Base-by-base conservation (phyloP, 1,140 invertebrate genomes). In the Contarinia nasturtii region DNA sequence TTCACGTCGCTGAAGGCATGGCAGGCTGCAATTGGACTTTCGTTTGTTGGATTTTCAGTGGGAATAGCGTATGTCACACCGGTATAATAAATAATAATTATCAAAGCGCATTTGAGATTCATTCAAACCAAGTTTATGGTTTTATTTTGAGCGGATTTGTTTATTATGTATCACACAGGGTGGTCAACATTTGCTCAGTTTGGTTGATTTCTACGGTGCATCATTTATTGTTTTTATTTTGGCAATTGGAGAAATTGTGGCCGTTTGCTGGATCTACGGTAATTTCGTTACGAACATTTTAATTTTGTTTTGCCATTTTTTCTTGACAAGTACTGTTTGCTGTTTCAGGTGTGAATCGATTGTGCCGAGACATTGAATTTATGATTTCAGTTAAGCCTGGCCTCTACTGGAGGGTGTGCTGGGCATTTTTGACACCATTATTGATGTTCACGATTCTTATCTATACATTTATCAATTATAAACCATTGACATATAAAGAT, bases 361-460 rank as follows among this genome's bases (percentile, higher is more conserved):
- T 79, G 20, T 69, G 76, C 47, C 61, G 71, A 34, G 76, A 79
- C 50, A 61, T 74, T 17, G 73, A 77, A 53, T 79, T 73, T 50
- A 89, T 89, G 85, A 61, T 85, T 20, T 71, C 73, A 2, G 69
- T 70, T 48, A 71, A 73, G 51, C 74, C 85, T 0, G 73, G 77
- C 1, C 55, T 75, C 8, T 88, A 86, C 57, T 89, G 84, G 84
- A 74, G 81, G 54, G 50, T 84, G 7, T 85, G 80, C 46, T 90
- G 86, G 86, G 74, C 72, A n/a, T 56, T 85, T 5, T 56, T 85
- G 14, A 82, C 81, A 19, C 86, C 86, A 0, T 46, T 80, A 7
- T 65, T 82, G 27, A 66, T 90, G 19, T 66, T 73, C 12, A 66
- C 74, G 2, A 79, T 82, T 50, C 59, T 81, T 18, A 55, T 79